Evolutionary conservation across 2,113 vertebrate species (phyloP).

Genomic region (Alaudala cheleensis): DNA sequence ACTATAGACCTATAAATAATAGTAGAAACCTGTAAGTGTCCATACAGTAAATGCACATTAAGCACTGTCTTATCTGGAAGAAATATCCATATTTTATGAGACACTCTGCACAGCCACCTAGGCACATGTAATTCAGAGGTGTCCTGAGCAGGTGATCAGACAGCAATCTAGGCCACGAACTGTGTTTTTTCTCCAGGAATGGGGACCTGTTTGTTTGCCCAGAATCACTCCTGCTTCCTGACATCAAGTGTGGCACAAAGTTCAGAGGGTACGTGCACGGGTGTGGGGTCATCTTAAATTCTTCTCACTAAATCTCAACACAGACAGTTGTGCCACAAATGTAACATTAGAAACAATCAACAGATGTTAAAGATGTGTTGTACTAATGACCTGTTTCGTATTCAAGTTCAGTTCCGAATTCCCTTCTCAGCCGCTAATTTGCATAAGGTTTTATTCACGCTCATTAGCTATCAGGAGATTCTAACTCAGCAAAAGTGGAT

Average conservation of each 20-base stretch:
- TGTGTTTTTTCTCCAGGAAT: neutral
- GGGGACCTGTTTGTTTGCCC: neutral
- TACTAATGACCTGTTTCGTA: slow-evolving; percentile 46
- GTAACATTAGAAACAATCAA: slow-evolving; percentile 8
- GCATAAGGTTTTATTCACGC: neutral
- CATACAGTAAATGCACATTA: slow-evolving; percentile 15
- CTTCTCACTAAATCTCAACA: neutral
- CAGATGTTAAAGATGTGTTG: neutral
- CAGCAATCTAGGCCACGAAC: neutral
- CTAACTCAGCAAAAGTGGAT: slow-evolving; percentile 49
- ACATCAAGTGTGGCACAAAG: accelerated
- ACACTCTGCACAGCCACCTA: neutral
- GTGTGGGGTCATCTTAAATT: accelerated
- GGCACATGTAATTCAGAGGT: neutral
- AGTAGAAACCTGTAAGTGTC: slow-evolving; percentile 34
- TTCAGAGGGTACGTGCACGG: accelerated
- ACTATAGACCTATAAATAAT: slow-evolving; percentile 48
- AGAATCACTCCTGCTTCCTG: neutral
- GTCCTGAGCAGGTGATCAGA: neutral
- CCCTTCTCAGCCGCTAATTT: slow-evolving; percentile 29
- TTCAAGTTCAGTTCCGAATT: slow-evolving; percentile 43
- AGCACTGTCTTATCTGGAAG: neutral
- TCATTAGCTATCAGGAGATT: slow-evolving; percentile 43
- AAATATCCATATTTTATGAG: slow-evolving; percentile 54
- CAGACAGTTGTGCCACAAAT: neutral